Evolutionary conservation across 2,113 vertebrate species (phyloP).

Genomic region (Lampris incognitus): DNA sequence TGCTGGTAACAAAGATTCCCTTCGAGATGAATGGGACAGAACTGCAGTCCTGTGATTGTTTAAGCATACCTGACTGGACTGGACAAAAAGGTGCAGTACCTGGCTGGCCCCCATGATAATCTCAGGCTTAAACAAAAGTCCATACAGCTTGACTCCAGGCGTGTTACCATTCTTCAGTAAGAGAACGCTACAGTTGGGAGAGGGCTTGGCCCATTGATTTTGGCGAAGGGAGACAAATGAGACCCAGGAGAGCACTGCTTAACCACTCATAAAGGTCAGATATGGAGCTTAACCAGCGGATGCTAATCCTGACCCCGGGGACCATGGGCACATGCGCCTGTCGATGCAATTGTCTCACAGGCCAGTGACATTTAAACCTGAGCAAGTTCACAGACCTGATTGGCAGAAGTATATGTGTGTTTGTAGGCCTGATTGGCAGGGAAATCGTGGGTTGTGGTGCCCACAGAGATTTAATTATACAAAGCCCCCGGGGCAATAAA

Average conservation of each 20-base stretch:
- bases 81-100: not conserved
- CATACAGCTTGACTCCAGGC: not conserved
- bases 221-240: conserved; percentile 75
- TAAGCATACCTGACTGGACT: not conserved
- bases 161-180: conserved; percentile 10
- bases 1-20: not conserved
- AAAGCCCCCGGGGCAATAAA: conserved; percentile 57
- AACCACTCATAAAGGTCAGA: conserved; percentile 80
- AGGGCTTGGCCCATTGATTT: conserved; percentile 48
- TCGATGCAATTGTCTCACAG: conserved; percentile 72
- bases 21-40: not conserved
- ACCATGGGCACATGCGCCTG: conserved; percentile 56
- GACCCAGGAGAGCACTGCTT: conserved; percentile 76
- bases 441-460: conserved; percentile 25
- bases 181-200: conserved; percentile 31
- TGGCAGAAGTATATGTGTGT: conserved; percentile 45
- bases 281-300: conserved; percentile 68
- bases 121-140: conserved; percentile 2
- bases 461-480: conserved; percentile 69
- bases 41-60: not conserved
- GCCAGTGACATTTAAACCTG: conserved; percentile 78
- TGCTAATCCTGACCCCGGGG: conserved; percentile 78
- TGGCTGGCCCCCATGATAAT: conserved; percentile 3
- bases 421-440: conserved; percentile 32
- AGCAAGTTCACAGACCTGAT: conserved; percentile 50